phyloP scores from a whole-genome alignment of 2,888 invertebrate species.

The Apamea anceps region DNA sequence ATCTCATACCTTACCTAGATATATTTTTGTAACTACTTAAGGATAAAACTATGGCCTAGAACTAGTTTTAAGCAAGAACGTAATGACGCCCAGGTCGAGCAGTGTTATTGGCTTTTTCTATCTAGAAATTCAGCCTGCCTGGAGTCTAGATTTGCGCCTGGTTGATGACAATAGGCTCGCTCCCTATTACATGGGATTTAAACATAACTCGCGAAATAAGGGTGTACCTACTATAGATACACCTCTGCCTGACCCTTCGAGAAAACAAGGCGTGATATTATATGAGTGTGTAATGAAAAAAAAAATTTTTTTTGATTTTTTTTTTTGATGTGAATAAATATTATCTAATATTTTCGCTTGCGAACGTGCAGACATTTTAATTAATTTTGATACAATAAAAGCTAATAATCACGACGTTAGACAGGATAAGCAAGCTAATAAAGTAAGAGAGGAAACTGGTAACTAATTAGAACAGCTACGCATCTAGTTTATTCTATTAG shows the following conservation, averaged over 20 bases:
- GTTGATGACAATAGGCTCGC: not conserved
- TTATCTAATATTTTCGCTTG: not conserved
- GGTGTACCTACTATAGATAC: too few relatives aligned
- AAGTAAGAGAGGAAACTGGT: constrained; percentile 27
- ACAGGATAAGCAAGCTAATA: constrained; percentile 16
- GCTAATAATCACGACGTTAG: not conserved
- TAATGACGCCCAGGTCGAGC: not conserved
- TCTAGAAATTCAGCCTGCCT: not conserved
- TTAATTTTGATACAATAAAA: not conserved
- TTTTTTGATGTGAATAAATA: too few relatives aligned
- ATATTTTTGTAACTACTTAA: not conserved
- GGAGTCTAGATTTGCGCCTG: not conserved
- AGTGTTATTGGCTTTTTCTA: not conserved
- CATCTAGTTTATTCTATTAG: not conserved
- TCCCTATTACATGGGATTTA: too few relatives aligned
- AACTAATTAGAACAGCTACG: constrained; percentile 15
- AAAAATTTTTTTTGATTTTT: too few relatives aligned
- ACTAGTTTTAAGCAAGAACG: not conserved
- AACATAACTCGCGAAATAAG: too few relatives aligned
- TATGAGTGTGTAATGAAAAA: too few relatives aligned
- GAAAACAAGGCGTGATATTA: too few relatives aligned
- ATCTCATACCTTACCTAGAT: not conserved
- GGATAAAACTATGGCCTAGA: not conserved
- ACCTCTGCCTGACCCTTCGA: too few relatives aligned
- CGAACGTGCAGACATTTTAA: not conserved